Evolutionary conservation across 2,797 vertebrate genomes (phyloP).

Genomic region (Pangasius mekongensis): DNA sequence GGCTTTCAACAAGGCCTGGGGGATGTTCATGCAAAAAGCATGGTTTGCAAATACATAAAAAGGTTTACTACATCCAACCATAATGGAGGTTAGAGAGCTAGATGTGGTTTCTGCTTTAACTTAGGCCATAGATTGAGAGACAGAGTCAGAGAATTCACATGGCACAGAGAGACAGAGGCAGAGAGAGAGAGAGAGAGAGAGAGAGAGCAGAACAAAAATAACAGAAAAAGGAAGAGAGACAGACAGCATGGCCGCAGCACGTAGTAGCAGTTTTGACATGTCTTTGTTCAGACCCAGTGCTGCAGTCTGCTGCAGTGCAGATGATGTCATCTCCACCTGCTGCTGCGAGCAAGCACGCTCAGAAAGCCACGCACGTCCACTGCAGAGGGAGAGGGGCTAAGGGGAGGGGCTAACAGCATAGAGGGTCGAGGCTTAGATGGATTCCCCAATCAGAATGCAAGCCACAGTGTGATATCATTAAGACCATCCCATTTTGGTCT

Average conservation of each 20-base stretch:
- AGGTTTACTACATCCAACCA: conserved; percentile 1
- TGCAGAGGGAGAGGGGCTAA: conserved; percentile 76
- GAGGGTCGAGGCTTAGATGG: conserved; percentile 62
- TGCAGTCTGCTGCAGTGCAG: conserved; percentile 92
- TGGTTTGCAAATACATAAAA: conserved; percentile 19
- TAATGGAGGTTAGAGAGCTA: conserved; percentile 59
- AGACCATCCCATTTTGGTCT: conserved; percentile 8
- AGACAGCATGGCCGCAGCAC: conserved; percentile 60
- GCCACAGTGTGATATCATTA: conserved; percentile 68
- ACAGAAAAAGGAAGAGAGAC: conserved; percentile 26
- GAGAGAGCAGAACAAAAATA: conserved; percentile 8
- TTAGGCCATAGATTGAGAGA: conserved; percentile 26
- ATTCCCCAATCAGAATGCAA: conserved; percentile 69
- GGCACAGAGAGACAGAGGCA: conserved; percentile 38
- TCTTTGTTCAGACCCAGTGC: conserved; percentile 84
- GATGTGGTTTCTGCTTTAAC: conserved; percentile 49
- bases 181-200: conserved; percentile 36
- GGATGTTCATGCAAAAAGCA: conserved; percentile 11
- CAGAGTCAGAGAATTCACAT: conserved; percentile 10
- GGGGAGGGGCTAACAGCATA: conserved; percentile 64
- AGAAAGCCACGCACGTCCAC: conserved; percentile 80
- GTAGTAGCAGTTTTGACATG: conserved; percentile 78
- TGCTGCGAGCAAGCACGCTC: conserved; percentile 74
- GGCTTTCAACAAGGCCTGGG: conserved; percentile 5
- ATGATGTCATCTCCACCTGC: conserved; percentile 82